Conservation (phyloP, 2,113 vertebrate genomes). For the Boleophthalmus pectinirostris region DNA sequence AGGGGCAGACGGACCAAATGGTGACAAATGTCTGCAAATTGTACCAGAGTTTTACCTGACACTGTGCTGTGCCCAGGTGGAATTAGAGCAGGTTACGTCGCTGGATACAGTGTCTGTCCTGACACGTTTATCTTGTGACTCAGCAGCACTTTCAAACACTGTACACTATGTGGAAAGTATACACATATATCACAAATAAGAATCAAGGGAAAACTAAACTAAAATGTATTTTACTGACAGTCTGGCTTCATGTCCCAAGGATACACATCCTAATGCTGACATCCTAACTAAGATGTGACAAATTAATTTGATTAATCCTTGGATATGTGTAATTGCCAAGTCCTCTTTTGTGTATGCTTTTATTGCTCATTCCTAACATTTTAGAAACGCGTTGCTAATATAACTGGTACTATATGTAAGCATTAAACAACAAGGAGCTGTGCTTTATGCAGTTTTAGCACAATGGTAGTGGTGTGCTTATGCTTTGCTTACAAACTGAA, state of each 20-base stretch:
- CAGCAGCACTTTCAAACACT: background rate
- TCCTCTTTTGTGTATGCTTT: background rate
- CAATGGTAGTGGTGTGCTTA: no score
- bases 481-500: no score
- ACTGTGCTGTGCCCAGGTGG: conserved; percentile 18
- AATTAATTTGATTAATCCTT: background rate
- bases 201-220: no score
- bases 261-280: no score
- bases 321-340: background rate
- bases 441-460: no score
- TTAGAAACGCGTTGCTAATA: background rate
- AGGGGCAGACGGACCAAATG: conserved; percentile 7
- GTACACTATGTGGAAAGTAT: background rate
- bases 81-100: conserved; percentile 10
- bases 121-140: conserved; percentile 39
- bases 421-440: no score
- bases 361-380: background rate
- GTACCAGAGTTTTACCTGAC: background rate
- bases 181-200: background rate
- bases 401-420: no score
- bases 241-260: background rate
- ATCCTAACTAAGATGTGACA: background rate
- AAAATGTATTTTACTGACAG: background rate
- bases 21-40: conserved; percentile 21
- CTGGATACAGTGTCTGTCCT: conserved; percentile 35